Evolutionary conservation across 2,797 vertebrate genomes (phyloP), one percentile per base, ranked within the genome.

Genomic region (Cephalopachus bancanus): DNA sequence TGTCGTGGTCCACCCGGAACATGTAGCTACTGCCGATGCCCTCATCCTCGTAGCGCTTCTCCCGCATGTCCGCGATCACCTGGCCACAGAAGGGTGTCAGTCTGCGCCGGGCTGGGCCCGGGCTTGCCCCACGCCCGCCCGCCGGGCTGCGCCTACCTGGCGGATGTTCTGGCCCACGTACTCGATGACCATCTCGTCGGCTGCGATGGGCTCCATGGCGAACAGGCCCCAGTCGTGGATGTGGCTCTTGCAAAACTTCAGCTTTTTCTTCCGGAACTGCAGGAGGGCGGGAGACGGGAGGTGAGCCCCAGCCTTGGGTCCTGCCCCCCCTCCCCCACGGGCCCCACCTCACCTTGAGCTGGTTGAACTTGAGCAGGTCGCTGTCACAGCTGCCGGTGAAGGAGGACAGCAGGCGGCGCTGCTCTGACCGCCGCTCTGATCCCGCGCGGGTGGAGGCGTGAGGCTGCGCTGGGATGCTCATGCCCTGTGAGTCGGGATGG

Each of bases 171-270:
- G 99, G 53, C 99, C 99, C 91, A 99, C 99, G 0, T 99, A 99
- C 89, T 99, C 99, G 0, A 99, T 99, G 95, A 99, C 99, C 99
- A 99, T 99, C 97, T 99, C 99, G n/a, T 99, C 99, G 0, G 99
- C 99, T 10, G 99, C 99, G 3, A 99, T 99, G 83, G 99, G 99
- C 98, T 99, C 99, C 99, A 99, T 98, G 10, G 99, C 99, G 10
- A 99, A 99, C 98, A 99, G 99, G 94, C 99, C 99, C 99, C 99
- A 99, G 98, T 99, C 99, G 0, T 99, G 99, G 97, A 99, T 99
- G 99, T 99, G 99, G 59, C 99, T 99, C 98, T 99, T 99, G 96
- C 99, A 99, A 99, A 99, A 99, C 83, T 99, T 98, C 96, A 99
- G 99, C 97, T 99, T 99, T 96, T 99, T 99, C 99, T 99, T 99